A percentile compares a stretch with the other conserved stretches of the same genome.
Conservation (phyloP, 2,888 invertebrate genomes). For the Punctoribates punctum region DNA sequence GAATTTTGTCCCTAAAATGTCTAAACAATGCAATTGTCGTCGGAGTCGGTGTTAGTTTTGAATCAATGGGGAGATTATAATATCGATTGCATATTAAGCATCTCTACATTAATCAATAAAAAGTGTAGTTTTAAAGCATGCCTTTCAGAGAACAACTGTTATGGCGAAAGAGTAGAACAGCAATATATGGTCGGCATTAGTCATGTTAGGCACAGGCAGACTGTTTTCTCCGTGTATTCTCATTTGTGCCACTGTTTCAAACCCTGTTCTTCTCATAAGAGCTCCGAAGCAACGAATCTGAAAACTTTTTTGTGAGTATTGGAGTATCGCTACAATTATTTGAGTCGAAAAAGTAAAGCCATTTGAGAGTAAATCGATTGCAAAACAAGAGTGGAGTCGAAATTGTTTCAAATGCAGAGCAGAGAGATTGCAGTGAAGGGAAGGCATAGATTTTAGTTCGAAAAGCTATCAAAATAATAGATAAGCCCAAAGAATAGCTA, state of each 20-base stretch:
- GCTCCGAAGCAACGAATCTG: background rate
- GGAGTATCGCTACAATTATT: background rate
- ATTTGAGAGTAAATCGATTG: slow-evolving; percentile 7
- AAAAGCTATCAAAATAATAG: background rate
- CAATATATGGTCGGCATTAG: background rate
- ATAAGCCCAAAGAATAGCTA: background rate
- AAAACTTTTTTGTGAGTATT: background rate
- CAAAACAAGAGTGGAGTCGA: background rate
- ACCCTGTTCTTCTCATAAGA: too few relatives aligned
- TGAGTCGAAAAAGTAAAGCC: background rate
- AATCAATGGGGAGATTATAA: background rate
- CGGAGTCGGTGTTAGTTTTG: background rate
- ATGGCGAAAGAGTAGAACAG: background rate
- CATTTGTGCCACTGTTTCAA: slow-evolving; percentile 6
- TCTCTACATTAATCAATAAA: slow-evolving; percentile 29
- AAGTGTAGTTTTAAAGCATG: background rate
- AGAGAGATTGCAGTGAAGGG: background rate
- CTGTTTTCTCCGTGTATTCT: background rate
- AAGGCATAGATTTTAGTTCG: background rate
- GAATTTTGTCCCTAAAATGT: background rate
- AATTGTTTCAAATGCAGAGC: background rate
- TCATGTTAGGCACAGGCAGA: background rate
- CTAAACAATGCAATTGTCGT: background rate
- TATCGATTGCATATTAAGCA: slow-evolving; percentile 28
- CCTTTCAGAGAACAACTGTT: slow-evolving; percentile 6